These are phyloP conservation scores for Campaea margaritaria DNA, from an alignment of 2,888 invertebrate genomes.

Conservation along the genomic window DNA sequence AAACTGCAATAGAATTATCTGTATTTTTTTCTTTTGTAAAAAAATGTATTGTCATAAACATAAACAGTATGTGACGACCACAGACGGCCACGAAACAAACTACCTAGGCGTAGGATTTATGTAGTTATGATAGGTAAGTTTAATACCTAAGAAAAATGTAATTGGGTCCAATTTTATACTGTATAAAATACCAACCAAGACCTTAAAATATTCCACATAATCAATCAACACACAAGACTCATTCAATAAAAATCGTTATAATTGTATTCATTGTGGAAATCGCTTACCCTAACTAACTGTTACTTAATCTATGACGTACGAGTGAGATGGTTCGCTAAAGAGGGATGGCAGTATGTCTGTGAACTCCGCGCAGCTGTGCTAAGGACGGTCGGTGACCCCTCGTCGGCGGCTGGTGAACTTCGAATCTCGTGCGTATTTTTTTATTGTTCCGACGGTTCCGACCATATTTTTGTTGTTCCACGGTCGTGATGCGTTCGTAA, in stretches of 20 bases:
- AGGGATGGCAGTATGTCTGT: slow-evolving; percentile 66
- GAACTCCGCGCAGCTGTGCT: slow-evolving; percentile 74
- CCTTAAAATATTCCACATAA: neutral
- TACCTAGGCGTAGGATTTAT: too few species aligned
- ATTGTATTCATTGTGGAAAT: slow-evolving; percentile 46
- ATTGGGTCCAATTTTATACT: too few species aligned
- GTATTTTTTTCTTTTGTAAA: too few species aligned
- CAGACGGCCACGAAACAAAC: too few species aligned
- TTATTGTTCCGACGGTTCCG: slow-evolving; percentile 51
- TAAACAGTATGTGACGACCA: too few species aligned
- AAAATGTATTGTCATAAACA: too few species aligned
- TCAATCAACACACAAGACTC: neutral
- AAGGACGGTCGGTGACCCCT: slow-evolving; percentile 85
- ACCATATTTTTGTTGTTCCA: slow-evolving; percentile 46
- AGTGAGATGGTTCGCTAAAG: slow-evolving; percentile 67
- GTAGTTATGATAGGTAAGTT: too few species aligned
- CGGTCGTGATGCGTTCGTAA: slow-evolving; percentile 48
- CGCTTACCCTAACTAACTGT: slow-evolving; percentile 12
- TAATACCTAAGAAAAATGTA: too few species aligned
- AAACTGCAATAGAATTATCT: too few species aligned
- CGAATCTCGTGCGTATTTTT: slow-evolving; percentile 77
- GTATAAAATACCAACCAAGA: neutral
- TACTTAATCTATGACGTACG: slow-evolving; percentile 41
- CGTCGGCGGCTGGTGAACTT: slow-evolving; percentile 82
- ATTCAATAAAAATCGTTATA: slow-evolving; percentile 14